Percentiles rank a stretch among this genome's conserved stretches.
Conservation (phyloP, 2,797 vertebrate species). For the Delichon dasypus region DNA sequence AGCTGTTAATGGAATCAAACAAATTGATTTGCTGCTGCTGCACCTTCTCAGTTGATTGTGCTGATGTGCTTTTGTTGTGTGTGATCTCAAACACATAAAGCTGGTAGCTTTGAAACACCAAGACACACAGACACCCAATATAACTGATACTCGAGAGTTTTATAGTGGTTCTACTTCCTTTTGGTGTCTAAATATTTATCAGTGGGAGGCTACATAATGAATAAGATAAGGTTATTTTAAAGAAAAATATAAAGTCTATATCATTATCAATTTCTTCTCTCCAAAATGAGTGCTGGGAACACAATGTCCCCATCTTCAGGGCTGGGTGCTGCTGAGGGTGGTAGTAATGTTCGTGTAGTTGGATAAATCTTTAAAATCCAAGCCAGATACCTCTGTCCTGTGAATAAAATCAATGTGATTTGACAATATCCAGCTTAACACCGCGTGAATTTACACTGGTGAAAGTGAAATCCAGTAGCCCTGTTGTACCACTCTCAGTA, state of each 20-base stretch:
- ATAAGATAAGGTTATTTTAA: not conserved
- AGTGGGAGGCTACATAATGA: not conserved
- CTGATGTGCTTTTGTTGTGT: not conserved
- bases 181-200: not conserved
- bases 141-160: not conserved
- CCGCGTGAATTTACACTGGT: not conserved
- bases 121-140: not conserved
- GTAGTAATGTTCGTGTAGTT: not conserved
- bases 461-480: not conserved
- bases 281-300: not conserved
- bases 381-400: not conserved
- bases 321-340: not conserved
- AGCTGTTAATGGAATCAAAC: not conserved
- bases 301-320: not conserved
- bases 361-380: not conserved
- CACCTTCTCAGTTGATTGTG: not conserved
- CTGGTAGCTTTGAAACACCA: not conserved
- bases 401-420: not conserved
- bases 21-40: not conserved
- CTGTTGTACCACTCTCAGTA: not conserved
- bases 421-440: not conserved
- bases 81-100: not conserved
- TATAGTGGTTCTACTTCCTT: not conserved
- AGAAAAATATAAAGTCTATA: not conserved
- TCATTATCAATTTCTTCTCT: not conserved